phyloP scores from a whole-genome alignment of 2,888 invertebrate genomes.

The Torymus aiolomorphi region DNA sequence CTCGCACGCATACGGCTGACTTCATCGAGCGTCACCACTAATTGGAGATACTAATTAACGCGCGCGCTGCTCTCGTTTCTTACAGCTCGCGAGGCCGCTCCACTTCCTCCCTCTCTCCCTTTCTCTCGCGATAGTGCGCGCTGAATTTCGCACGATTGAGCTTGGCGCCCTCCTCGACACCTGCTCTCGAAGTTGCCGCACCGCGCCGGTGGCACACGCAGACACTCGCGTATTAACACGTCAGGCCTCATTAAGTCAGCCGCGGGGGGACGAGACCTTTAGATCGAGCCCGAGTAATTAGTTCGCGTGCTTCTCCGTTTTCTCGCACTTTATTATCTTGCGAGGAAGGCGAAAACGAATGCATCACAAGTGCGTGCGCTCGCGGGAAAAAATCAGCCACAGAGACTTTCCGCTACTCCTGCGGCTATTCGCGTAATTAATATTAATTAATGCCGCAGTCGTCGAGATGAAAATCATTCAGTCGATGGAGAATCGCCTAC shows the following conservation, averaged over 20 bases:
- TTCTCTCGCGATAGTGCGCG: background rate
- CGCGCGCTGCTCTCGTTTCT: background rate
- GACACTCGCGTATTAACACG: conserved; percentile 21
- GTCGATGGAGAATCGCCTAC: background rate
- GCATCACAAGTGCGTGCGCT: too few relatives aligned
- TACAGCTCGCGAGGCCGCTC: background rate
- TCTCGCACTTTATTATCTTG: conserved; percentile 1
- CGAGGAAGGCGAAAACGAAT: background rate
- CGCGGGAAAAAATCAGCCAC: background rate
- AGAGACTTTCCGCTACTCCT: background rate
- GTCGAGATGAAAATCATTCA: background rate
- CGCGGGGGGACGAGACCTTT: background rate
- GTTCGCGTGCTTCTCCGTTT: background rate
- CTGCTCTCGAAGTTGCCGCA: conserved; percentile 3
- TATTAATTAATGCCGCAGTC: conserved; percentile 11
- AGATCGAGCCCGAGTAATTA: conserved; percentile 32
- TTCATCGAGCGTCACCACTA: conserved; percentile 44
- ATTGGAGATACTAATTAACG: conserved; percentile 55
- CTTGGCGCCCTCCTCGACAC: conserved; percentile 20
- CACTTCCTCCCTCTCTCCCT: background rate
- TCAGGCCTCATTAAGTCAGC: conserved; percentile 42
- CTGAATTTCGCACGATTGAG: conserved; percentile 17
- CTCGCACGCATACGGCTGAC: background rate
- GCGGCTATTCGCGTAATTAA: conserved; percentile 5
- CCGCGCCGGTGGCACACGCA: background rate